phyloP scores from a whole-genome alignment of 2,113 vertebrate genomes.

The Actenoides hombroni region DNA sequence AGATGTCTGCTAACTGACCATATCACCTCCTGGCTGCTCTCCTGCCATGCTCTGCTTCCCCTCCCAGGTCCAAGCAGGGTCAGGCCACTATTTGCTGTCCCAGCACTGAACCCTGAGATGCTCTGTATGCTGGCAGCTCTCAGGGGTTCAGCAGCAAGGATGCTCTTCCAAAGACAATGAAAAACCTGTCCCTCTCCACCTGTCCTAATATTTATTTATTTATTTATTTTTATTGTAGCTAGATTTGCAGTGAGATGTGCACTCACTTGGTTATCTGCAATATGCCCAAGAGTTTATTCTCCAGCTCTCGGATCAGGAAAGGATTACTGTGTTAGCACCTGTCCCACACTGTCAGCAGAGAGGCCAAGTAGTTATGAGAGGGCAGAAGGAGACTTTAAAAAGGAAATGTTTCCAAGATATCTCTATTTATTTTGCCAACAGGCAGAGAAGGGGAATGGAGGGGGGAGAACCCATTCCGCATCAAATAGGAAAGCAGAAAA shows the following conservation, averaged over 20 bases:
- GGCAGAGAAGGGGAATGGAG: neutral
- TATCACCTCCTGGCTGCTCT: neutral
- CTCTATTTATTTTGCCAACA: neutral
- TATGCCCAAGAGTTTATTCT: neutral
- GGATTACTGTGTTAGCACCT: neutral
- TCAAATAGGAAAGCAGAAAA: constrained; percentile 34
- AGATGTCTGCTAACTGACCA: neutral
- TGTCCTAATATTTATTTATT: neutral
- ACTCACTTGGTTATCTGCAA: neutral
- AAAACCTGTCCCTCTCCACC: neutral
- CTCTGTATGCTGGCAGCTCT: neutral
- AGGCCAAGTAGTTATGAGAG: neutral
- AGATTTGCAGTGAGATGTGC: neutral
- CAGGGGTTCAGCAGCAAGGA: neutral
- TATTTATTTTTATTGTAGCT: neutral
- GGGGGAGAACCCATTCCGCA: neutral
- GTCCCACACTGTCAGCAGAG: neutral
- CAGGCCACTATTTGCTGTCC: neutral
- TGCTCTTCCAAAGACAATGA: rapidly evolving
- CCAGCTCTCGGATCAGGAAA: neutral
- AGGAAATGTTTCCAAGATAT: neutral
- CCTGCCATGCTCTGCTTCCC: neutral
- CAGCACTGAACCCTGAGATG: neutral
- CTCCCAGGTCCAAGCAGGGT: neutral
- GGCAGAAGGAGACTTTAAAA: neutral